Percentiles rank a stretch among this genome's conserved stretches.
phyloP scores from a whole-genome alignment of 2,888 invertebrate species.

The Aporophyla lueneburgensis region DNA sequence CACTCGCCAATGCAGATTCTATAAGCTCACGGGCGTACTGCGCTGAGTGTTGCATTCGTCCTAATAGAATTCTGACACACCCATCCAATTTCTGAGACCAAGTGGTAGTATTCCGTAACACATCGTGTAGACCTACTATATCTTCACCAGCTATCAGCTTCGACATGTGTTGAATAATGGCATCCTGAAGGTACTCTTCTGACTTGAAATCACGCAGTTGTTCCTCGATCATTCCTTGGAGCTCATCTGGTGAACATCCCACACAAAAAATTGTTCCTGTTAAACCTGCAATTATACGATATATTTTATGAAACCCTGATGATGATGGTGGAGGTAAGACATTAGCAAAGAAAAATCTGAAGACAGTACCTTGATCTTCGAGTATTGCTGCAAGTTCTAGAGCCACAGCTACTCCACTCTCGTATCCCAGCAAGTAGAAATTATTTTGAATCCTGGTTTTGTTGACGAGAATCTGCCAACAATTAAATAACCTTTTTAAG shows the following conservation, averaged over 20 bases:
- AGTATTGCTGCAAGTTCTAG: constrained; percentile 72
- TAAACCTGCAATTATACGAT: constrained; percentile 3
- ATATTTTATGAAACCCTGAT: neutral
- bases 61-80: constrained; percentile 62
- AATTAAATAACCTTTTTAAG: neutral
- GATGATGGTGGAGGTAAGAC: neutral
- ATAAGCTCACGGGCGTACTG: constrained; percentile 76
- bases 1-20: constrained; percentile 71
- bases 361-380: constrained; percentile 52
- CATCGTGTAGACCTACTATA: constrained; percentile 29
- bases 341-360: neutral
- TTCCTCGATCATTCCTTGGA: neutral
- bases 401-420: constrained; percentile 72
- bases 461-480: constrained; percentile 69
- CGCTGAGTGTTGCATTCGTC: constrained; percentile 69
- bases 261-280: constrained; percentile 25
- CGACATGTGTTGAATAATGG: constrained; percentile 23
- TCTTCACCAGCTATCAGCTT: constrained; percentile 32
- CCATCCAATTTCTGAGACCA: constrained; percentile 55
- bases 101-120: constrained; percentile 3
- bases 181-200: constrained; percentile 1
- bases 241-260: constrained; percentile 8
- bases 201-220: neutral
- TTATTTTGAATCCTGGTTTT: constrained; percentile 59
- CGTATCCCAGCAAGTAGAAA: constrained; percentile 77